Base-by-base conservation (phyloP, 2,797 vertebrate species). In the Lerista edwardsae region DNA sequence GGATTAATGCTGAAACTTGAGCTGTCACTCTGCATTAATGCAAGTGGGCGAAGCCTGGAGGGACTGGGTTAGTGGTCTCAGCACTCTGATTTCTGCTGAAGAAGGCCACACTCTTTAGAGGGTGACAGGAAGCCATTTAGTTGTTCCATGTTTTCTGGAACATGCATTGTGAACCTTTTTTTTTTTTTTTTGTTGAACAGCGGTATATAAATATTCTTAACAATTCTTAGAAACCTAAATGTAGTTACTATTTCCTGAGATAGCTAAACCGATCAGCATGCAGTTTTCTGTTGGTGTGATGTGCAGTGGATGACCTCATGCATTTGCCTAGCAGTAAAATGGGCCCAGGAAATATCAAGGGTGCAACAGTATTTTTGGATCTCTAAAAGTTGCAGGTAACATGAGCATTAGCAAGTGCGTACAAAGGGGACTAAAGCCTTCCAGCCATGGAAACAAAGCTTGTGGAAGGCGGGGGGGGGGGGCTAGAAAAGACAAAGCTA, bases 1-100 rank as follows among this genome's bases (percentile, higher is more conserved):
- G 87, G 34, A 79, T 65, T 82, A 65, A 75, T 69, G 8, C 36
- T 83, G 47, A 79, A 19, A 29, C 10, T 78, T 80, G 69, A 84
- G 59, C 62, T 76, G 39, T 65, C 86, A 84, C n/a, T 88, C 59
- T 72, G 81, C 79, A 31, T 87, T 71, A 85, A 83, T 82, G 7
- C 23, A 79, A 0, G 0, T 12, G 67, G 14, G 34, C 25, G 3
- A 12, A 86, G 59, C 23, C 36, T 85, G 47, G 76, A 57, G 73
- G n/a, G 64, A 21, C 7, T 29, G 4, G 39, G 79, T 62, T 77
- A 0, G 0, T 71, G 71, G 6, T 85, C 82, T 39, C 25, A 82
- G 41, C 64, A 75, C 36, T 69, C 25, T 31, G 34, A 10, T 41
- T 25, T 23, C 68, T 34, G 36, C 34, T 29, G 36, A 71, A 73